Evolutionary conservation across 2,113 vertebrate genomes (phyloP), one percentile per base, ranked within the genome.

Genomic region (Xiphias gladius): DNA sequence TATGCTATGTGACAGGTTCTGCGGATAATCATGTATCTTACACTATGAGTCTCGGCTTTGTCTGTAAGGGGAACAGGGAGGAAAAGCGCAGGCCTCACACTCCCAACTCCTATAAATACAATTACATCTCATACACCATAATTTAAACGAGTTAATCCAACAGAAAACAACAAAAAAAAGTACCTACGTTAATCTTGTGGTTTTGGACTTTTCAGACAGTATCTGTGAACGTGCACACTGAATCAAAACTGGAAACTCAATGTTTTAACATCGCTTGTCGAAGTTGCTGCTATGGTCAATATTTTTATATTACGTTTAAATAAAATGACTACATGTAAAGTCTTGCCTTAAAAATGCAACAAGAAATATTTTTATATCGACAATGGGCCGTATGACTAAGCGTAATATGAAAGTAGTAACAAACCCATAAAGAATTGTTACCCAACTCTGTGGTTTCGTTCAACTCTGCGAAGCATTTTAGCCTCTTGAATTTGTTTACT

Each of bases 71-170:
- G 48, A 43, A 66, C 43, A 11, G 66, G 58, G 35, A 24, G 58
- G 73, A 30, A 71, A 79, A 80, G 43, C 75, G 77, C 73, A 76
- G 50, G 69, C 63, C 89, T 88, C n/a, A 89, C 82, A 87, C 91
- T 87, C 89, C 91, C 76, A 88, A 86, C 87, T 89, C 85, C 71
- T 86, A 93, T 93, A 94, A 94, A 93, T 91, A 94, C 76, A 89
- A 89, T 39, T 61, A 78, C 83, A 83, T 93, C 79, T 91, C 82
- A 89, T 87, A 92, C 87, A 91, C n/a, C 80, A 90, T 91, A 88
- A 92, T 26, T 78, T 90, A 87, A 89, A 52, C 61, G 37, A 55
- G 54, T 67, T 72, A 59, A 83, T 67, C 54, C 72, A 80, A 90
- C 71, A 76, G 20, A 76, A 81, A 79, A 75, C 3, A 75, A 14